These are phyloP conservation scores for Cataglyphis altisquamis DNA, from an alignment of 2,888 invertebrate species.

Conservation along the genomic window DNA sequence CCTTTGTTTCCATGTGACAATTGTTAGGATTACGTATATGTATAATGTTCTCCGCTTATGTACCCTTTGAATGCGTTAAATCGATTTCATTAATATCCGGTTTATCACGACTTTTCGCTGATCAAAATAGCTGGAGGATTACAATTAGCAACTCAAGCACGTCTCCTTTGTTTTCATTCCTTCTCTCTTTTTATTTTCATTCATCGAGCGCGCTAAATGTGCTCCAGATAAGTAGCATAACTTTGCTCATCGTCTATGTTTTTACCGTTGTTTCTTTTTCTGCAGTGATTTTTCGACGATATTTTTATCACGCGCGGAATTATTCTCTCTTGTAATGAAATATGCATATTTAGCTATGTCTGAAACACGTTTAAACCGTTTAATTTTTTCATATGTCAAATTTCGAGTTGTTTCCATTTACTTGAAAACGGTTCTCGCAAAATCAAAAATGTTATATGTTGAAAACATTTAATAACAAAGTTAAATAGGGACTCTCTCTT, in stretches of 20 bases:
- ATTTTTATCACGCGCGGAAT: background rate
- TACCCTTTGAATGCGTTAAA: constrained; percentile 10
- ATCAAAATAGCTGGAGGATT: constrained; percentile 40
- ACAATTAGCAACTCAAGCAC: constrained; percentile 64
- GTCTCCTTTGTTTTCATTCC: constrained; percentile 56
- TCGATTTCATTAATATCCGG: constrained; percentile 38
- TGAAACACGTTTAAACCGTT: background rate
- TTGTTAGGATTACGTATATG: background rate
- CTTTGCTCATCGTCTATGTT: background rate
- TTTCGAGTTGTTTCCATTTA: background rate
- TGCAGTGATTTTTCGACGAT: background rate
- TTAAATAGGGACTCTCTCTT: background rate
- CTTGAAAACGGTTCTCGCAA: background rate
- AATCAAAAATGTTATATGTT: background rate
- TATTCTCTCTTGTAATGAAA: background rate
- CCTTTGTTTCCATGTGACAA: background rate
- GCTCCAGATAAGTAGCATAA: constrained; percentile 56
- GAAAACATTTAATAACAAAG: background rate
- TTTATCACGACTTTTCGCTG: constrained; percentile 52
- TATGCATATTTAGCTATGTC: background rate
- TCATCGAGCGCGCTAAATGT: constrained; percentile 54
- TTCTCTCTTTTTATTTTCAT: constrained; percentile 52
- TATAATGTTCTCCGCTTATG: background rate
- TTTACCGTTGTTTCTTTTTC: constrained; percentile 31
- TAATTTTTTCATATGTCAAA: background rate